Evolutionary conservation across 2,888 invertebrate species (phyloP).

Genomic region (Macrophya annulata): DNA sequence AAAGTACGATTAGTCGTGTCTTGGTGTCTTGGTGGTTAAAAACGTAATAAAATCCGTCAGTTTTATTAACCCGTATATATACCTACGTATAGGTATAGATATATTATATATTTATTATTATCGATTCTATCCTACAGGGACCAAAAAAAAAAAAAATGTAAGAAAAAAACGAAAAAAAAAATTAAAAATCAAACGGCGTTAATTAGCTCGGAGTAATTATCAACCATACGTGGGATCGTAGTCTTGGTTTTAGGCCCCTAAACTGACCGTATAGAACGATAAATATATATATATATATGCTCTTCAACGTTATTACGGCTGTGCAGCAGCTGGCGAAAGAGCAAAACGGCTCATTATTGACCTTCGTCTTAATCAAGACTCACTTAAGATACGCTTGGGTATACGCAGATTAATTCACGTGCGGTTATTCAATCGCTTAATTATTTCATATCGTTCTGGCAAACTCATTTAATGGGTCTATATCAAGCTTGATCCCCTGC

Average conservation of each 20-base stretch:
- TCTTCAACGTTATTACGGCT: not conserved
- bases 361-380: constrained; percentile 31
- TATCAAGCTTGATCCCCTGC: not conserved
- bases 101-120: too few species aligned
- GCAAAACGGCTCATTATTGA: constrained; percentile 21
- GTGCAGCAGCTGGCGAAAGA: not conserved
- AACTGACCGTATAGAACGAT: not conserved
- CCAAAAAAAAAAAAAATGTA: too few species aligned
- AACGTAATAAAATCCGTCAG: not conserved
- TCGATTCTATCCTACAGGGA: too few species aligned
- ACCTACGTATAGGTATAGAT: too few species aligned
- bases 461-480: not conserved
- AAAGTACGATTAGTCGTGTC: not conserved
- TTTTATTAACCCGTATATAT: not conserved
- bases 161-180: too few species aligned
- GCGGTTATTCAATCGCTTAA: constrained; percentile 37
- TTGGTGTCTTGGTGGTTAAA: not conserved
- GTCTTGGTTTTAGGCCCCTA: not conserved
- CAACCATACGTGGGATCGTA: not conserved
- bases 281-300: too few species aligned
- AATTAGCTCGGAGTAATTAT: not conserved
- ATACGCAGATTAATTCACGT: constrained; percentile 20
- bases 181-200: not conserved
- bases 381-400: constrained; percentile 23
- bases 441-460: not conserved